These are phyloP conservation scores for Trichoplusia ni DNA, from an alignment of 1,140 invertebrate species.

Conservation along the genomic window DNA sequence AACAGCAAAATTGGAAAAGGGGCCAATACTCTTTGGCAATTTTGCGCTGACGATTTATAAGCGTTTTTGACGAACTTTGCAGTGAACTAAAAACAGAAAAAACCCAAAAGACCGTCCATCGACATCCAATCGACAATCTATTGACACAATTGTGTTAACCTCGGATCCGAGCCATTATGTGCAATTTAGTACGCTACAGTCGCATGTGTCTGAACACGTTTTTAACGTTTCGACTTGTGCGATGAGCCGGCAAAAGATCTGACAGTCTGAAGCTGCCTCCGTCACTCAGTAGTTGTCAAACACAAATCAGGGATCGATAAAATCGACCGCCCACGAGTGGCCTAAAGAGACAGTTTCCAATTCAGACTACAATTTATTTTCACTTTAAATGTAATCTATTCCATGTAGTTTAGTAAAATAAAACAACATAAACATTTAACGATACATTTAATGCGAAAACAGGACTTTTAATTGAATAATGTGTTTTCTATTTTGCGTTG, in stretches of 20 bases:
- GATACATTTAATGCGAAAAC: background rate
- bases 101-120: no score
- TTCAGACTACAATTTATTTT: conserved; percentile 24
- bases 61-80: no score
- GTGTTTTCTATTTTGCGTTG: background rate
- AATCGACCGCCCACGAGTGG: background rate
- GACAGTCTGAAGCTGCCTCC: background rate
- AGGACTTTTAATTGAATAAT: conserved; percentile 20
- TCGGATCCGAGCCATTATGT: no score
- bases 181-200: no score
- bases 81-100: no score
- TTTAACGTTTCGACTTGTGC: conserved; percentile 8
- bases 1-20: no score
- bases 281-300: background rate
- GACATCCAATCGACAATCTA: no score
- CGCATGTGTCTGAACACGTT: conserved; percentile 3
- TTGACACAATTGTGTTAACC: no score
- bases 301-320: background rate
- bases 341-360: conserved; percentile 24
- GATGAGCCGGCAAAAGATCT: conserved; percentile 6
- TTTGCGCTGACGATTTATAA: no score
- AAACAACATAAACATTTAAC: conserved; percentile 20
- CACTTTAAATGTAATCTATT: conserved; percentile 23
- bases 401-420: background rate
- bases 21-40: no score